These are phyloP conservation scores for Lithophane semibrunnea DNA, from an alignment of 2,888 invertebrate genomes.

Conservation along the genomic window DNA sequence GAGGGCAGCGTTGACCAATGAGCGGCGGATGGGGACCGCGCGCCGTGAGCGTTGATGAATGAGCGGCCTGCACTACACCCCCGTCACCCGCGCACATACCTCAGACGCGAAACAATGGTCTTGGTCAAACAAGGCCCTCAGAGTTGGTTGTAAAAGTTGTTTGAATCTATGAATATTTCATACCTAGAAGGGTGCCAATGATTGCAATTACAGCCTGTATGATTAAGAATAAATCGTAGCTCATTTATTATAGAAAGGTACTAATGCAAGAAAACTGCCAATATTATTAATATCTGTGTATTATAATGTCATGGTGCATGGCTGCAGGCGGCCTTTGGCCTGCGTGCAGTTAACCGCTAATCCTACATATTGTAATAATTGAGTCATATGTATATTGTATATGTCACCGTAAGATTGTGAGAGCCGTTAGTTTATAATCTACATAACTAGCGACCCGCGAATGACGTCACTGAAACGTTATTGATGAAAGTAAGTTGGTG, in stretches of 20 bases:
- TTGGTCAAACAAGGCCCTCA: no score
- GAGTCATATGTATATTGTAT: neutral
- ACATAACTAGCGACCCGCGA: no score
- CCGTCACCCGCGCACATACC: no score
- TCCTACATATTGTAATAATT: neutral
- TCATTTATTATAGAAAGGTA: neutral
- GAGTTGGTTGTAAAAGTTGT: neutral
- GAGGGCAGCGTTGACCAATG: no score
- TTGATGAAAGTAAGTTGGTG: no score
- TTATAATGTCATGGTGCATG: neutral
- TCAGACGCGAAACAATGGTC: no score
- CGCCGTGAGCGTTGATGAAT: no score
- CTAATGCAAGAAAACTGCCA: conserved; percentile 14
- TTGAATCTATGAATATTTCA: conserved; percentile 2
- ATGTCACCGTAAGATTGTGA: no score
- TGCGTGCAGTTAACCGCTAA: neutral
- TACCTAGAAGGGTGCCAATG: neutral
- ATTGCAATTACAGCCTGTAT: neutral
- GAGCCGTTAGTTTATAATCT: no score
- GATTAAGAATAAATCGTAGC: neutral
- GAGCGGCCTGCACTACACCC: no score
- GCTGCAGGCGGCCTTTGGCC: neutral
- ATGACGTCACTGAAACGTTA: no score
- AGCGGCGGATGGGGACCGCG: no score
- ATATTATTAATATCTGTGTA: conserved; percentile 1